These are phyloP conservation scores for Piaya cayana DNA, from an alignment of 2,113 vertebrate species.

Conservation along the genomic window DNA sequence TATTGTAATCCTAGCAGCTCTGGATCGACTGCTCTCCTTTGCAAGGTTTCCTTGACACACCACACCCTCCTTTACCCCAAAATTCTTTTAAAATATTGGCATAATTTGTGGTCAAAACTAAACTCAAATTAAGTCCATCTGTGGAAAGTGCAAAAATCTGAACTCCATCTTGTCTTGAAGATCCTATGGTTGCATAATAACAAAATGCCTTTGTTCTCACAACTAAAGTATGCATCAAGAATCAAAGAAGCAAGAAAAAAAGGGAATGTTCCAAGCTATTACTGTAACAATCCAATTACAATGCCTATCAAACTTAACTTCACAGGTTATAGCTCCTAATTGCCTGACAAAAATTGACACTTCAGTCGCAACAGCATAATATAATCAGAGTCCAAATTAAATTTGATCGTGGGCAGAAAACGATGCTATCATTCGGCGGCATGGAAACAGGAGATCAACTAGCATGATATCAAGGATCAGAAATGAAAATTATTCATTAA, in stretches of 20 bases:
- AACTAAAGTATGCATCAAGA: slow-evolving; percentile 78
- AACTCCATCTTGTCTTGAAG: slow-evolving; percentile 61
- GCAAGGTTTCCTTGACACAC: neutral
- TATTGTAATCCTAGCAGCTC: neutral
- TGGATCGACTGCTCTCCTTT: neutral
- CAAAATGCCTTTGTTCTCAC: slow-evolving; percentile 80
- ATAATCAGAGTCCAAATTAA: slow-evolving; percentile 99
- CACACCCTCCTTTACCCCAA: rapidly evolving
- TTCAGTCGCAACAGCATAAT: slow-evolving; percentile 98
- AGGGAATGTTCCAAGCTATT: slow-evolving; percentile 89
- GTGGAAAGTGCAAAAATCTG: slow-evolving; percentile 41
- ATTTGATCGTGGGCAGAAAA: slow-evolving; percentile 99
- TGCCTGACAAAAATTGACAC: slow-evolving; percentile 99
- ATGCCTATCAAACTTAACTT: slow-evolving; percentile 99
- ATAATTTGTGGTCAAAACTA: slow-evolving; percentile 20
- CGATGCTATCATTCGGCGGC: slow-evolving; percentile 93
- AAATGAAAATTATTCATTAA: slow-evolving; percentile 99
- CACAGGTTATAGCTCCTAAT: slow-evolving; percentile 99
- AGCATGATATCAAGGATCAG: slow-evolving; percentile 95
- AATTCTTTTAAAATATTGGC: neutral
- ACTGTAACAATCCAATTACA: slow-evolving; percentile 99
- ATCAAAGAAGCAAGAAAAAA: slow-evolving; percentile 84
- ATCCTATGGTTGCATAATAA: slow-evolving; percentile 75
- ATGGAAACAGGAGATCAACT: slow-evolving; percentile 95
- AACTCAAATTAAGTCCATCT: slow-evolving; percentile 37